Evolutionary conservation across 2,113 vertebrate species (phyloP).

Genomic region (Callithrix jacchus): DNA sequence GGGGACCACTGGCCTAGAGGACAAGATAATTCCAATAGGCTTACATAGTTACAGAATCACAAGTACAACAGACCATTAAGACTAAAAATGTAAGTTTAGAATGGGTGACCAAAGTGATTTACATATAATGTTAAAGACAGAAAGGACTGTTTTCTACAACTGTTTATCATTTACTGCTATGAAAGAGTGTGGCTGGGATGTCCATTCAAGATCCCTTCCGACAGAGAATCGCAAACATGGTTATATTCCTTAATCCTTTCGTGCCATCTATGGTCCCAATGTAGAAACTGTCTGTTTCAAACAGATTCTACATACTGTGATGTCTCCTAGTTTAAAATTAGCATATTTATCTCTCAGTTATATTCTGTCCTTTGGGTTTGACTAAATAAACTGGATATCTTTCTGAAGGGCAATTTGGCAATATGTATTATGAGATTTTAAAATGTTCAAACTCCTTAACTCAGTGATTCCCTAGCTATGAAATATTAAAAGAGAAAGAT

Average conservation of each 20-base stretch:
- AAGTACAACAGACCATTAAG: neutral
- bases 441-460: neutral
- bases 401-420: neutral
- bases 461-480: neutral
- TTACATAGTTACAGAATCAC: neutral
- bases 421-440: neutral
- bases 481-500: neutral
- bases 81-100: neutral
- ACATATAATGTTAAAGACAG: neutral
- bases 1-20: neutral
- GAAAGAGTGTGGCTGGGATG: neutral
- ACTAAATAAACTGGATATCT: neutral
- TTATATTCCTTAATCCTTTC: conserved; percentile 23
- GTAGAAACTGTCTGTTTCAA: conserved; percentile 25
- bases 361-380: neutral
- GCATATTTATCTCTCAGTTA: neutral
- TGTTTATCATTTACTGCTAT: neutral
- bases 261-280: conserved; percentile 66
- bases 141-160: conserved; percentile 3
- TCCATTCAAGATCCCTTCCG: neutral
- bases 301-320: neutral
- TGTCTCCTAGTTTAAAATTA: conserved; percentile 10
- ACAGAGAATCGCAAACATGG: neutral
- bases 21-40: neutral
- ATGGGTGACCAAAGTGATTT: neutral